Evolutionary conservation across 2,888 invertebrate species (phyloP).

Genomic region (Leistus spinibarbis): DNA sequence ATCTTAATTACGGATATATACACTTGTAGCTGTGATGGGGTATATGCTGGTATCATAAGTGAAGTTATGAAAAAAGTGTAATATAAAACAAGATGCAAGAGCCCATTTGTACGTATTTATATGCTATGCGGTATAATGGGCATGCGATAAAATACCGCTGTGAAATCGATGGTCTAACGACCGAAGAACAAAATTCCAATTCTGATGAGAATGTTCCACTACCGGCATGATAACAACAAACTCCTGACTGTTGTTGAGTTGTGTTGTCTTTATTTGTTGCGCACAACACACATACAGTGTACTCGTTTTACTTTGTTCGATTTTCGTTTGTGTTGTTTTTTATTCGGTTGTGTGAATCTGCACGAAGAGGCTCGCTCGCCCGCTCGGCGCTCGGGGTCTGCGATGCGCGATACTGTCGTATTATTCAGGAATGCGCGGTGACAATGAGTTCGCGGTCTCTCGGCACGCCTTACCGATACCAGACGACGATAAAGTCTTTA

Average conservation of each 20-base stretch:
- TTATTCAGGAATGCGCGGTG: constrained; percentile 56
- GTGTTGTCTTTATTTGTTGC: background rate
- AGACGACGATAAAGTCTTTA: constrained; percentile 53
- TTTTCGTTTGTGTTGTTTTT: background rate
- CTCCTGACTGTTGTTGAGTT: background rate
- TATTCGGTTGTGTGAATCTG: too few relatives aligned
- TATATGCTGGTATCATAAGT: too few relatives aligned
- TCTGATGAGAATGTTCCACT: background rate
- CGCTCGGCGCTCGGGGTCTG: background rate
- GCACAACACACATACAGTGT: background rate
- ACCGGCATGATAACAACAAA: background rate
- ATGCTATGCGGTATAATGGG: too few relatives aligned
- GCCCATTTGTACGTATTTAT: too few relatives aligned
- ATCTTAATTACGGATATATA: too few relatives aligned
- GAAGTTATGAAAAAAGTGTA: too few relatives aligned
- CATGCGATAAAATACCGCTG: too few relatives aligned
- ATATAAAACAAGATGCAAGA: too few relatives aligned
- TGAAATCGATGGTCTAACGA: too few relatives aligned
- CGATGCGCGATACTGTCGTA: constrained; percentile 51
- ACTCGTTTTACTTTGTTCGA: background rate
- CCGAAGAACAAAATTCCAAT: background rate
- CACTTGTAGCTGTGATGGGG: too few relatives aligned
- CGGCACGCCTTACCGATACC: constrained; percentile 55
- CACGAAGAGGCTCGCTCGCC: background rate
- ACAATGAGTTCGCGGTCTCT: constrained; percentile 50